Evolutionary conservation across 2,888 invertebrate genomes (phyloP), one percentile per base, ranked within the genome.

Genomic region (Anaspis maculata): DNA sequence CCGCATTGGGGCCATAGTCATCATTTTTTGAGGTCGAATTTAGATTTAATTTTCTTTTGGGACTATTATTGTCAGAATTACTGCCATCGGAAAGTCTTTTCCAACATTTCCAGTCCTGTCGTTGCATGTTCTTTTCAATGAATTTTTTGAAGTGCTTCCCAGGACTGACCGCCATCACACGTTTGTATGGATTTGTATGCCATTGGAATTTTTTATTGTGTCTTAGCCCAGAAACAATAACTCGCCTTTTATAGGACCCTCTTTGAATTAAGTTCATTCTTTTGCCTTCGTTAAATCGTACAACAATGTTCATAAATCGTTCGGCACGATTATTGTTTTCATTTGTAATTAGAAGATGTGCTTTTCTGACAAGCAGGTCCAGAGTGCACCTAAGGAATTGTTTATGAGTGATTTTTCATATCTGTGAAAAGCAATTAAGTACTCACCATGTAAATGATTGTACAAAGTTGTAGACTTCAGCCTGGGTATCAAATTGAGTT

Each of bases 261-360:
- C 42, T 16, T 25, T 42, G 39, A 2, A 42, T 34, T 6, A 46
- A 30, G 37, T 46, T 46, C 15, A 46, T 13, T 19, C 44, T 13
- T 28, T 44, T 46, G 2, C 42, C 42, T 15, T 15, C 16, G 30
- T 44, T 46, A 32, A 42, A 46, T 25, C 38, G 13, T n/a, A 42
- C 37, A 13, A 44, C 33, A 4, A 44, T 29, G 28, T 34, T 37
- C 41, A 41, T 44, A 3, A 46, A 30, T 13, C 32, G 21, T 28
- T 42, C 40, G 7, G 41, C 32, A 15, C 38, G 13, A 25, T 42
- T 46, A 13, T 42, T 44, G 21, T 40, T 46, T 27, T 44, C 39
- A 26, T 42, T 41, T 24, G 34, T 35, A 2, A 44, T 30, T 12
- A 46, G 19, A 13, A 38, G 16, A 29, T 40, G 32, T 3, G 40